These are phyloP conservation scores for Thunnus maccoyii DNA, from an alignment of 2,113 vertebrate genomes.

Conservation along the genomic window DNA sequence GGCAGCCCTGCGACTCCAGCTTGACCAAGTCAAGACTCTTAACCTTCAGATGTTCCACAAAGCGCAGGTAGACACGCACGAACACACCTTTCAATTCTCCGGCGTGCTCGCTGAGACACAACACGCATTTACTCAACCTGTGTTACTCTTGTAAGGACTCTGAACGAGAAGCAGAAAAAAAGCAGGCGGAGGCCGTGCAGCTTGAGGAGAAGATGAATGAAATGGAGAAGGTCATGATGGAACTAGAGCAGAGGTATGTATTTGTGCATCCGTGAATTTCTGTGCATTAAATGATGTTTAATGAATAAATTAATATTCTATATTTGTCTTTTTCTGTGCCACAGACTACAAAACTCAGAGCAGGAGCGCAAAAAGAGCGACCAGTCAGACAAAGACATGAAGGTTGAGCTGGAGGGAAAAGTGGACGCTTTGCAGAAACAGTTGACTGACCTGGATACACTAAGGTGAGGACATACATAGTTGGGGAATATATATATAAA, in stretches of 20 bases:
- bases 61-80: slow-evolving; percentile 88
- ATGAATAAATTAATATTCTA: not conserved
- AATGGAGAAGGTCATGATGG: slow-evolving; percentile 88
- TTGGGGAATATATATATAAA: not conserved
- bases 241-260: slow-evolving; percentile 91
- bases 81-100: not conserved
- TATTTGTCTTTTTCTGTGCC: not conserved
- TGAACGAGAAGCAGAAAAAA: slow-evolving; percentile 88
- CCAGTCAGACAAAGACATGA: slow-evolving; percentile 88
- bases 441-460: slow-evolving; percentile 89
- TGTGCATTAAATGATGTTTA: not conserved
- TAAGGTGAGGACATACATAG: slow-evolving; percentile 83
- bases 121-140: not conserved
- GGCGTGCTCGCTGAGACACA: not conserved
- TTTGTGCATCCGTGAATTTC: not conserved
- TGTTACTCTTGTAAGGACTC: slow-evolving; percentile 83
- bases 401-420: slow-evolving; percentile 87
- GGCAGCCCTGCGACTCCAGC: slow-evolving; percentile 91
- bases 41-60: slow-evolving; percentile 98
- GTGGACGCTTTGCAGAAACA: slow-evolving; percentile 87
- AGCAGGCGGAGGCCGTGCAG: slow-evolving; percentile 87
- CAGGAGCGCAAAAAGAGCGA: slow-evolving; percentile 84
- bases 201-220: slow-evolving; percentile 91
- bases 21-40: slow-evolving; percentile 96
- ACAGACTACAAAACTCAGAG: slow-evolving; percentile 90